Evolutionary conservation across 2,113 vertebrate species (phyloP).

Genomic region (Proteles cristata): DNA sequence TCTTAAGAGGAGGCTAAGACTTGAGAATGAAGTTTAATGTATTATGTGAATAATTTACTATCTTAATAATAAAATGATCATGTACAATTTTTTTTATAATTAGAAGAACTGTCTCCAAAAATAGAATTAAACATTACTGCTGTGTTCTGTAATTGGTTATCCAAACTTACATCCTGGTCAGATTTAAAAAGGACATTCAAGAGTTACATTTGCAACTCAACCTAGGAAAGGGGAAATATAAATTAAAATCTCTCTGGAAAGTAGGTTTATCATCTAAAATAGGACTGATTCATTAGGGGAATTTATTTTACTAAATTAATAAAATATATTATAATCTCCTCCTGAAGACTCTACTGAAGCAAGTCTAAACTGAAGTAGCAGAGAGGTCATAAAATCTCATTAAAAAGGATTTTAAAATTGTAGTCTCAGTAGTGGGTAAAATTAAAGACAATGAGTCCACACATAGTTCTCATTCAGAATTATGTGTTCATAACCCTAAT

Average conservation of each 20-base stretch:
- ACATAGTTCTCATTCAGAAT: conserved; percentile 49
- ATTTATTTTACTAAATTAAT: conserved; percentile 82
- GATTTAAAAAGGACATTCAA: conserved; percentile 56
- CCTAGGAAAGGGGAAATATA: conserved; percentile 60
- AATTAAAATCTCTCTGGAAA: conserved; percentile 75
- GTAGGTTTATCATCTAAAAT: conserved; percentile 74
- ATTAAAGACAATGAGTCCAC: conserved; percentile 4
- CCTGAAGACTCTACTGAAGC: conserved; percentile 56
- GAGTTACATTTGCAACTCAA: not conserved
- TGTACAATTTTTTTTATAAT: not conserved
- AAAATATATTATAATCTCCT: conserved; percentile 63
- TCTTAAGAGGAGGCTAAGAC: not conserved
- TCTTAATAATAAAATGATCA: conserved; percentile 15
- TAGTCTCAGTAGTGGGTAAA: conserved; percentile 57
- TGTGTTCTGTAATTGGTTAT: not conserved
- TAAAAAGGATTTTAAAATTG: conserved; percentile 60
- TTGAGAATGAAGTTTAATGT: not conserved
- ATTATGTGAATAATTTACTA: not conserved
- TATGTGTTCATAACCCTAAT: not conserved
- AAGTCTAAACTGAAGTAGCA: conserved; percentile 65
- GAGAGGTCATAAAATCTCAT: conserved; percentile 65
- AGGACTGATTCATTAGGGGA: conserved; percentile 68
- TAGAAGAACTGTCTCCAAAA: not conserved
- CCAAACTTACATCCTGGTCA: not conserved
- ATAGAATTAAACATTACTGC: not conserved